Percentiles rank a stretch among this genome's conserved stretches.
Conservation (phyloP, 2,888 invertebrate species). For the Drosophila neutralis region DNA sequence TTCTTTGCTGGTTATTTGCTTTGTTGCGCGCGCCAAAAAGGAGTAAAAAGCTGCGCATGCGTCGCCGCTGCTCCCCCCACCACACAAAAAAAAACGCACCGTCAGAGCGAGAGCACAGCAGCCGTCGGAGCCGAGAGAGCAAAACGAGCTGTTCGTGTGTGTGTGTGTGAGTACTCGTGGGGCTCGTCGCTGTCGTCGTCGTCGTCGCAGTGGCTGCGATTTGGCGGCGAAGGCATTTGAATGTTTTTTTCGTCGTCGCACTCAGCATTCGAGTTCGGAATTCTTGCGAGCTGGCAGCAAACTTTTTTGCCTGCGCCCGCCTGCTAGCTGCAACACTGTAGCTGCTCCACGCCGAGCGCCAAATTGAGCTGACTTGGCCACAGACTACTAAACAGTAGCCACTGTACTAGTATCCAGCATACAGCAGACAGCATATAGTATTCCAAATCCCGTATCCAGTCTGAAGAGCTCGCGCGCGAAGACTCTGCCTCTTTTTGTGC, state of each 20-base stretch:
- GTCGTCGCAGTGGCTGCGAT: slow-evolving; percentile 69
- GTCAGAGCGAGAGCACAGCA: slow-evolving; percentile 55
- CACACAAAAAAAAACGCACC: slow-evolving; percentile 29
- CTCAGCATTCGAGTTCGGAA: slow-evolving; percentile 85
- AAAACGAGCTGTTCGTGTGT: slow-evolving; percentile 22
- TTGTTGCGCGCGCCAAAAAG: slow-evolving; percentile 53
- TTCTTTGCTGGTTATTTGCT: slow-evolving; percentile 17
- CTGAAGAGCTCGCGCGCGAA: slow-evolving; percentile 54
- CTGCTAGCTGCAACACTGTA: neutral
- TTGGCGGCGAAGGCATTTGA: slow-evolving; percentile 82
- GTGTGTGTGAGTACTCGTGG: slow-evolving; percentile 33
- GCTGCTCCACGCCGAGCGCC: slow-evolving; percentile 48
- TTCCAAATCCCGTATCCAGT: slow-evolving; percentile 25
- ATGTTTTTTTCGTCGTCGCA: slow-evolving; percentile 83
- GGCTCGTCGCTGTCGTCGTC: slow-evolving; percentile 40
- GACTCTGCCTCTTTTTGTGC: slow-evolving; percentile 42
- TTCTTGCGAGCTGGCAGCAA: slow-evolving; percentile 85
- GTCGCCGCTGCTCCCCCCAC: slow-evolving; percentile 41
- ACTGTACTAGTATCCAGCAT: slow-evolving; percentile 25
- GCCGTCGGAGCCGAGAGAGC: slow-evolving; percentile 35
- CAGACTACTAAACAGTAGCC: slow-evolving; percentile 37
- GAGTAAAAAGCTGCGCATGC: slow-evolving; percentile 77
- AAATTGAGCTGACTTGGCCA: slow-evolving; percentile 44
- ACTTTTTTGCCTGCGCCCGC: slow-evolving; percentile 76
- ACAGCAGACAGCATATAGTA: slow-evolving; percentile 25